Evolutionary conservation across 2,797 vertebrate species (phyloP).

Genomic region (Valencia hispanica): DNA sequence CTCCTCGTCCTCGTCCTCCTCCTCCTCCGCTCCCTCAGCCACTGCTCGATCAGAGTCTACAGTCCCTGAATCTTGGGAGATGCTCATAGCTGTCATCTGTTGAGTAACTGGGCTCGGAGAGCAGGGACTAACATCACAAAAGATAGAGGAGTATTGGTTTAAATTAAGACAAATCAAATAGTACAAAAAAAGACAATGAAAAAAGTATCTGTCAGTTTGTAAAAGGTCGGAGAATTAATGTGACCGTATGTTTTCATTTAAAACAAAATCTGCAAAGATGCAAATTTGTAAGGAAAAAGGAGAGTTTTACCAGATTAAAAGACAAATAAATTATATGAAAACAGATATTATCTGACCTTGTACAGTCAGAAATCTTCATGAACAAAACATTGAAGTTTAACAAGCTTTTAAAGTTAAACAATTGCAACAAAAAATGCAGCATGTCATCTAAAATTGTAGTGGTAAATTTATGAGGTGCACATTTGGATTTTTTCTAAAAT

Average conservation of each 20-base stretch:
- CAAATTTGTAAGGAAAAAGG: neutral
- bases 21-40: constrained; percentile 82
- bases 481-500: neutral
- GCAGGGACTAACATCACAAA: constrained; percentile 63
- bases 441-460: neutral
- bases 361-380: neutral
- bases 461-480: neutral
- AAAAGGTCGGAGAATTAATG: neutral
- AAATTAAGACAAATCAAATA: neutral
- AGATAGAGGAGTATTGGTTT: neutral
- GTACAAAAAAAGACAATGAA: neutral
- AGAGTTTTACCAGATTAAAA: neutral
- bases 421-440: too few relatives aligned
- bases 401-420: neutral
- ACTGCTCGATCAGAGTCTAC: constrained; percentile 82
- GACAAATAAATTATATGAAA: neutral
- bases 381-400: neutral
- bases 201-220: neutral
- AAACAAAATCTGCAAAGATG: neutral
- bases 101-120: constrained; percentile 89
- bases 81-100: constrained; percentile 93
- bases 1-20: constrained; percentile 83
- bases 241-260: neutral
- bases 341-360: neutral
- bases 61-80: constrained; percentile 85